These are phyloP conservation scores for Sander lucioperca DNA, from an alignment of 2,113 vertebrate genomes.

Conservation along the genomic window DNA sequence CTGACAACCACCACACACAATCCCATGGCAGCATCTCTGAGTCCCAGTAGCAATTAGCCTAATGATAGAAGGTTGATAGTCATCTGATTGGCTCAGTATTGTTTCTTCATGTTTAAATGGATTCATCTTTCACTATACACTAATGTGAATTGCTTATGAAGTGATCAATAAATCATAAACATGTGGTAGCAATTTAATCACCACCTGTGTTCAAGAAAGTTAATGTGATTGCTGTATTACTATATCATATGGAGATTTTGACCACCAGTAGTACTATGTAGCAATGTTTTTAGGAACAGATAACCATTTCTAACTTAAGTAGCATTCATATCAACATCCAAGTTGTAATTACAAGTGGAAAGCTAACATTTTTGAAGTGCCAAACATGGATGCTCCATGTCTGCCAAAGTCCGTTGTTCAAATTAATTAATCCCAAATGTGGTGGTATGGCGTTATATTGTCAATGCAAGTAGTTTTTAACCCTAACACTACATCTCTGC, in stretches of 20 bases:
- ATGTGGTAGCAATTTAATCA: neutral
- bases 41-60: constrained; percentile 22
- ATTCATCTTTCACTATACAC: neutral
- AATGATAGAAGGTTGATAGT: constrained; percentile 5
- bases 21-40: constrained; percentile 22
- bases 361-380: neutral
- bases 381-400: neutral
- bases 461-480: neutral
- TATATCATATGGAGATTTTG: neutral
- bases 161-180: neutral
- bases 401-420: neutral
- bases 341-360: constrained; percentile 8
- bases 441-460: neutral
- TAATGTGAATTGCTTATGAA: neutral
- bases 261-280: neutral
- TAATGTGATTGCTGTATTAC: neutral
- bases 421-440: neutral
- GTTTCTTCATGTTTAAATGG: neutral
- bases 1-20: constrained; percentile 15
- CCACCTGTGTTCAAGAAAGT: neutral
- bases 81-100: neutral
- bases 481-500: neutral
- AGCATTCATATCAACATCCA: neutral
- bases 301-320: neutral
- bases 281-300: neutral